These are phyloP conservation scores for Trididemnum miniatum DNA, from an alignment of 23 tunicate genomes.

Conservation along the genomic window DNA sequence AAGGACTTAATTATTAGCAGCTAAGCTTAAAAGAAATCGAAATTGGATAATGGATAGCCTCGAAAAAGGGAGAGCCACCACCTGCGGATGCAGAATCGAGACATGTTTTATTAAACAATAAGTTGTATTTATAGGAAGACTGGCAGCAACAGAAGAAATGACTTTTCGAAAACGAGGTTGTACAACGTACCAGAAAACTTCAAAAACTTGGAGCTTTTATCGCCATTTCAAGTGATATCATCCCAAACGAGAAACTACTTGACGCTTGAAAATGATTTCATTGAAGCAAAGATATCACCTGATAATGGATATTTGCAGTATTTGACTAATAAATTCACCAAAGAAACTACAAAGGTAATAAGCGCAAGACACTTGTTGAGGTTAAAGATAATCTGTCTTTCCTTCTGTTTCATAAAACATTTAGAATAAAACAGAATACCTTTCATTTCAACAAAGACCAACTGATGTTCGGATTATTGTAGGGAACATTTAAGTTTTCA, in stretches of 20 bases:
- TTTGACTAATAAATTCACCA: background rate
- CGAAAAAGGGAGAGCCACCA: too few species aligned
- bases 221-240: background rate
- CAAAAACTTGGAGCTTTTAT: background rate
- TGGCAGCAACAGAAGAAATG: background rate
- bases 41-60: too few species aligned
- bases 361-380: too few species aligned
- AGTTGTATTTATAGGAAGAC: background rate
- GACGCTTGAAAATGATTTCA: background rate
- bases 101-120: background rate
- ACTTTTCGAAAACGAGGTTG: background rate
- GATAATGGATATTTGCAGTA: constrained; percentile 3
- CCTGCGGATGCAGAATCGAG: background rate
- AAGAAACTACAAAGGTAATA: constrained; percentile 1
- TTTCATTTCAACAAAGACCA: too few species aligned
- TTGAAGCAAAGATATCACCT: background rate
- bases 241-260: background rate
- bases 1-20: too few species aligned
- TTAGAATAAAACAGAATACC: too few species aligned
- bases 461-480: too few species aligned
- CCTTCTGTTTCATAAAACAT: too few species aligned
- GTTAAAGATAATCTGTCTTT: too few species aligned
- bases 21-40: too few species aligned
- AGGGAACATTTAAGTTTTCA: too few species aligned
- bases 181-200: background rate